phyloP scores from a whole-genome alignment of 2,888 invertebrate species.

The Drosophila longiperda region DNA sequence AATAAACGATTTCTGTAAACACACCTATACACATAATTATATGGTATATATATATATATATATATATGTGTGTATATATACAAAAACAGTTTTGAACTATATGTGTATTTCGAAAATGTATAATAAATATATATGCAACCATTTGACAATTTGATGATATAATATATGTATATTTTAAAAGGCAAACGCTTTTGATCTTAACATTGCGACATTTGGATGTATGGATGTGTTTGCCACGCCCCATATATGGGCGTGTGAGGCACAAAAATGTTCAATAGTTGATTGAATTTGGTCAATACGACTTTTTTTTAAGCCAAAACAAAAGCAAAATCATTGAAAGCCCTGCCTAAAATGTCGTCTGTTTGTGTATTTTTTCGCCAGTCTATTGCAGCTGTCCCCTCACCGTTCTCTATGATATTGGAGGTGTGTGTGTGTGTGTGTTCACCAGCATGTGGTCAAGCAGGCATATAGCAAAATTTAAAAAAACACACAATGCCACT shows the following conservation, averaged over 20 bases:
- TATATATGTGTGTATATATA: slow-evolving; percentile 12
- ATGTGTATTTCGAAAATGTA: slow-evolving; percentile 18
- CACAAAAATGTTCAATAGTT: slow-evolving; percentile 46
- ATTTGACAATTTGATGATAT: slow-evolving; percentile 25
- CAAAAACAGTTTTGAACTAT: slow-evolving; percentile 11
- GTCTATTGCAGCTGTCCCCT: slow-evolving; percentile 10
- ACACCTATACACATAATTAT: slow-evolving; percentile 15
- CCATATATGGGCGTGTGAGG: slow-evolving; percentile 52
- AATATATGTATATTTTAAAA: slow-evolving; percentile 35
- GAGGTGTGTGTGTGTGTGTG: slow-evolving; percentile 13
- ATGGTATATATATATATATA: slow-evolving; percentile 1
- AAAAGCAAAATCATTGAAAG: slow-evolving; percentile 44
- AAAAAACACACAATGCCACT: slow-evolving; percentile 49
- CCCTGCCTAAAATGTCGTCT: slow-evolving; percentile 59
- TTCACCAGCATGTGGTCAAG: slow-evolving; percentile 28
- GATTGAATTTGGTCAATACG: slow-evolving; percentile 67
- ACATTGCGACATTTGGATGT: background rate
- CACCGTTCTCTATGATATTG: slow-evolving; percentile 40
- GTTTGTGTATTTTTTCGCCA: slow-evolving; percentile 13
- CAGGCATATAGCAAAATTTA: slow-evolving; percentile 25
- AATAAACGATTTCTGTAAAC: slow-evolving; percentile 38
- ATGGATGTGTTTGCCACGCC: slow-evolving; percentile 1
- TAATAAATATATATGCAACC: slow-evolving; percentile 21
- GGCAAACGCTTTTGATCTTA: slow-evolving; percentile 40
- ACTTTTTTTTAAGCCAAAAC: slow-evolving; percentile 47